Evolutionary conservation across 2,113 vertebrate genomes (phyloP).

Genomic region (Sinosuthora webbiana): DNA sequence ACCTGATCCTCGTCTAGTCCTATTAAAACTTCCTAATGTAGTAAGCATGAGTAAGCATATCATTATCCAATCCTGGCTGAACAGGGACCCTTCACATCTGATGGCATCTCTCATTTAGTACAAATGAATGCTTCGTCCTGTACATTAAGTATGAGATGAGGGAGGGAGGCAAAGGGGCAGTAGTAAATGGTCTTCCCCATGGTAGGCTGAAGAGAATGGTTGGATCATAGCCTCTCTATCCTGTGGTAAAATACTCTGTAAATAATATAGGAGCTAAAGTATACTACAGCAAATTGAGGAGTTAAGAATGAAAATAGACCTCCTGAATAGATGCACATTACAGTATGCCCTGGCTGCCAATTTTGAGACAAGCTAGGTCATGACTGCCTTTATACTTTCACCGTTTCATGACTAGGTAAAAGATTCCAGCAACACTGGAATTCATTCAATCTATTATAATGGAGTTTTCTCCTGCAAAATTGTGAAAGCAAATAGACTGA

Average conservation of each 20-base stretch:
- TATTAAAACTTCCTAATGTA: slow-evolving; percentile 40
- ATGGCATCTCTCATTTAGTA: slow-evolving; percentile 38
- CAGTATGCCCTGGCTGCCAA: background rate
- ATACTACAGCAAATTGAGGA: background rate
- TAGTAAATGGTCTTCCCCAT: background rate
- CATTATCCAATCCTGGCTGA: slow-evolving; percentile 22
- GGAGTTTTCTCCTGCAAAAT: background rate
- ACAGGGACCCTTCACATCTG: slow-evolving; percentile 3
- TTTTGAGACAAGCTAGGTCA: background rate
- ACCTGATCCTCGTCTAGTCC: slow-evolving; percentile 15
- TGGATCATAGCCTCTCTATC: background rate
- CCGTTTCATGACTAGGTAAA: background rate
- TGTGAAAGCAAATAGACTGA: background rate
- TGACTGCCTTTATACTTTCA: background rate
- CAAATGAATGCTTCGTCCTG: background rate
- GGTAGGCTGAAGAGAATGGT: background rate
- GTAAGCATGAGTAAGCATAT: slow-evolving; percentile 60
- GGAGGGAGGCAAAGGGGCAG: background rate
- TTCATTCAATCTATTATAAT: background rate
- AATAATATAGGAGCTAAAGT: background rate
- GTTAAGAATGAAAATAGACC: background rate
- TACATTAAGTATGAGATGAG: background rate
- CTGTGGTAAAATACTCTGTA: background rate
- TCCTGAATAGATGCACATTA: background rate
- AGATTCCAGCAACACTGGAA: background rate